Evolutionary conservation across 1,140 invertebrate species (phyloP), one percentile per base, ranked within the genome.

Genomic region (Trinorchestia longiramus): DNA sequence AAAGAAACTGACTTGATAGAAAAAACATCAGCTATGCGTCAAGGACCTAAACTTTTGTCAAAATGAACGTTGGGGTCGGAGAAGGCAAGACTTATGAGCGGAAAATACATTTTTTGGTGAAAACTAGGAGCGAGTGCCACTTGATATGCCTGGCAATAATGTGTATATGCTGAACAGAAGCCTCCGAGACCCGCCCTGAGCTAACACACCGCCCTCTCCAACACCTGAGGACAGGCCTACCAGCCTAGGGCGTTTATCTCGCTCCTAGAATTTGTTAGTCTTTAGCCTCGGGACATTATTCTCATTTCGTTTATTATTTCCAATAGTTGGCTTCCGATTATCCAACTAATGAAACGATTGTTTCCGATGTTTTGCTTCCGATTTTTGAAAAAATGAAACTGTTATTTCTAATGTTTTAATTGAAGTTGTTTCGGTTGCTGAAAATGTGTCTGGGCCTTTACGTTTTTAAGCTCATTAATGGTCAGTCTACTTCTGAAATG

Each of bases 91-190:
- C 62, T 28, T 77, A 11, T 77, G 62, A 77, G 62, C 62, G 62
- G 62, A 77, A 77, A 77, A 77, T 15, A 28, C 62, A 36, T 77
- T 77, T 77, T 77, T 77, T 77, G 62, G 88, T 42, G 88, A 42
- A 90, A 90, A 43, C 11, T 4, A 90, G 88, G 43, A 41, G 88
- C n/a, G 43, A 90, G 43, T 28, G 88, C 88, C n/a, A 90, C 88
- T 90, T 42, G 88, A 90, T 90, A 90, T 90, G 88, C 88, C 88
- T 19, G 88, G 43, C 88, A 90, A 90, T 90, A 90, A 90, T 43
- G 88, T 90, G 88, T 90, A 90, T 90, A 90, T 90, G 88, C 88
- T 90, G 88, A 90, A 28, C 88, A 90, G 88, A 4, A 28, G 41
- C 36, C 88, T 90, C 4, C 0, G 43, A 15, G 88, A 42, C 88